Evolutionary conservation across 2,113 vertebrate genomes (phyloP).

Genomic region (Echinops telfairi): DNA sequence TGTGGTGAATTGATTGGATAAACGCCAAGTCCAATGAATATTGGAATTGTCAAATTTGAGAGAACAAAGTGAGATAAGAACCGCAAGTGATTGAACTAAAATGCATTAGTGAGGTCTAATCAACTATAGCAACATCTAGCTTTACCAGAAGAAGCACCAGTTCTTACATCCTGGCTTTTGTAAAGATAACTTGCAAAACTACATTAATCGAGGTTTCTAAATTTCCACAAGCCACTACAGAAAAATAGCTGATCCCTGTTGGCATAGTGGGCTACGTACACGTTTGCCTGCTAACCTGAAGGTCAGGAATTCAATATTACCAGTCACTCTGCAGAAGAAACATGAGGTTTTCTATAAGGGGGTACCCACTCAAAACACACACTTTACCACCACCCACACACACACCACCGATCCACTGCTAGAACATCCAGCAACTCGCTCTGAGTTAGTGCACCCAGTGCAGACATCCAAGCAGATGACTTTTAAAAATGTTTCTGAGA

Average conservation of each 20-base stretch:
- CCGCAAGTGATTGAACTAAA: background rate
- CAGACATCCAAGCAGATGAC: too few species aligned
- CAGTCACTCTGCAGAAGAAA: too few species aligned
- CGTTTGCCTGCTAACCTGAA: too few species aligned
- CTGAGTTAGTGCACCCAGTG: too few species aligned
- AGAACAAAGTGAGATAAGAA: background rate
- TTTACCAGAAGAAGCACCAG: background rate
- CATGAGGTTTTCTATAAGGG: too few species aligned
- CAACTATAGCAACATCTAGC: background rate
- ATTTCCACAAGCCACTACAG: conserved; percentile 20
- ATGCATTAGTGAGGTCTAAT: background rate
- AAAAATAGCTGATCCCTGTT: background rate
- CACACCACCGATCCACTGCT: too few species aligned
- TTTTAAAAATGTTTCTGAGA: too few species aligned
- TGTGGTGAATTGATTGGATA: background rate
- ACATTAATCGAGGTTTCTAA: background rate
- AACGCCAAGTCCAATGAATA: background rate
- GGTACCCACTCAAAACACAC: too few species aligned
- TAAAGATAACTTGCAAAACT: background rate
- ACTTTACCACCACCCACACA: too few species aligned
- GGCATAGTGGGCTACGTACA: too few species aligned
- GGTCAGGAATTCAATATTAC: too few species aligned
- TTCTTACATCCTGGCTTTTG: background rate
- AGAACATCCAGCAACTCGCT: too few species aligned
- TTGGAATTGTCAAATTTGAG: background rate